Conservation (phyloP, 2,113 vertebrate species). For the Felis catus region DNA sequence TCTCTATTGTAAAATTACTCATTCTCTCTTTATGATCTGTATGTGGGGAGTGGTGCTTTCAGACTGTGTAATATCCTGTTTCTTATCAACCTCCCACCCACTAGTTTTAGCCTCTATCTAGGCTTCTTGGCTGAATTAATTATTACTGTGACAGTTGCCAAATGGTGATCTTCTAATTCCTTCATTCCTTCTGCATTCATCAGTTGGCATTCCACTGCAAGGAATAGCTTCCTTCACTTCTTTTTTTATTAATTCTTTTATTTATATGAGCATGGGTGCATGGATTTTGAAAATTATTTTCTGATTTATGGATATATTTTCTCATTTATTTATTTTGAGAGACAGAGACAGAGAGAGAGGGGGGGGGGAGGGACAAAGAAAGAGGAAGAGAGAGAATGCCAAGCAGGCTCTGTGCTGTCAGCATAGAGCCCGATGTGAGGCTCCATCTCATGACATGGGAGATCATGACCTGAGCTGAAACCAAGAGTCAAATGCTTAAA, state of each 20-base stretch:
- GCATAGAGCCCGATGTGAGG: too few species aligned
- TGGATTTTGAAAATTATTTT: background rate
- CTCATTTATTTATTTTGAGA: background rate
- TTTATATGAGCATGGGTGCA: background rate
- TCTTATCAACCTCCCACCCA: background rate
- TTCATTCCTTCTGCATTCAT: background rate
- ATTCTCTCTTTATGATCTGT: background rate
- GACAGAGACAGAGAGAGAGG: too few species aligned
- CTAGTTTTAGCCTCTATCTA: background rate
- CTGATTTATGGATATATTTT: background rate
- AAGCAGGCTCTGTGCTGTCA: too few species aligned
- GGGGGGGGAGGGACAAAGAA: too few species aligned
- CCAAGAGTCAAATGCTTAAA: too few species aligned
- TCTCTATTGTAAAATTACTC: background rate
- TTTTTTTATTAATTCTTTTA: background rate
- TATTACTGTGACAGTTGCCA: background rate
- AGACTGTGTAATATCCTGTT: background rate
- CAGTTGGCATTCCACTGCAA: background rate
- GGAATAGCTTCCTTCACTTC: background rate
- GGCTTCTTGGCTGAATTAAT: constrained; percentile 28
- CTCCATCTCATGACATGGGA: too few species aligned
- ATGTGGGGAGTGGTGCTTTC: background rate
- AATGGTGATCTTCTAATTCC: constrained; percentile 14
- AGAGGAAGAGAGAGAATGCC: too few species aligned
- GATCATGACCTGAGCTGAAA: too few species aligned